Conservation (phyloP, 2,113 vertebrate genomes). For the Antennarius striatus region DNA sequence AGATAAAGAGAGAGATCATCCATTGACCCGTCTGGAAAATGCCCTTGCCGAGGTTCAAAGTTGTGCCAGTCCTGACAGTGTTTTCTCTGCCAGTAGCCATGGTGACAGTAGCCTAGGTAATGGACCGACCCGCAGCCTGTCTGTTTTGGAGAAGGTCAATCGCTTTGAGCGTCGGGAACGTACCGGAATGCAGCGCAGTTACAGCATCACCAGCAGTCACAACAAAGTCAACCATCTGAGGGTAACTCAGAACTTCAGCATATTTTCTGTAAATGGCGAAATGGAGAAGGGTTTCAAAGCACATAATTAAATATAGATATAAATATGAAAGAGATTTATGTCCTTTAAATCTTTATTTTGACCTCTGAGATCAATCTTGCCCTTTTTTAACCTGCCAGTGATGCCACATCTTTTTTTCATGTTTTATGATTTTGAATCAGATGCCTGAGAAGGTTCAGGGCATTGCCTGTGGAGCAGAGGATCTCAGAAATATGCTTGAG, state of each 20-base stretch:
- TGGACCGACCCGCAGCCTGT: constrained; percentile 72
- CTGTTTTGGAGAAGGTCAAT: constrained; percentile 90
- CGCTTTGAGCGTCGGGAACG: constrained; percentile 88
- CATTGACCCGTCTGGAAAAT: constrained; percentile 77
- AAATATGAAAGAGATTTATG: no score
- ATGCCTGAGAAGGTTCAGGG: constrained; percentile 29
- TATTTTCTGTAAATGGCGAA: background rate
- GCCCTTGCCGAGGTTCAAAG: constrained; percentile 75
- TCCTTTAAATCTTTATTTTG: no score
- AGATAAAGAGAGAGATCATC: constrained; percentile 63
- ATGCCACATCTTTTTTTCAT: background rate
- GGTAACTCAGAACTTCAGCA: constrained; percentile 32
- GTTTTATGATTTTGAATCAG: constrained; percentile 53
- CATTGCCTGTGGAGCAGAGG: constrained; percentile 72
- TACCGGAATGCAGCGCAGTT: constrained; percentile 70
- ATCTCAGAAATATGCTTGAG: constrained; percentile 69
- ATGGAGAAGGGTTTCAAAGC: background rate
- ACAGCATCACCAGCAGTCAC: constrained; percentile 37
- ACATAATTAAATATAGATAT: no score
- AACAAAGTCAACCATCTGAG: constrained; percentile 46
- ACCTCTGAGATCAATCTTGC: no score
- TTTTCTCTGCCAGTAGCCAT: constrained; percentile 43
- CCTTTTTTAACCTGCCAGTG: background rate
- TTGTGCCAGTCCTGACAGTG: constrained; percentile 57
- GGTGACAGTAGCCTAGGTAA: constrained; percentile 30